Evolutionary conservation across 2,888 invertebrate genomes (phyloP).

Genomic region (Archips crataeganus): DNA sequence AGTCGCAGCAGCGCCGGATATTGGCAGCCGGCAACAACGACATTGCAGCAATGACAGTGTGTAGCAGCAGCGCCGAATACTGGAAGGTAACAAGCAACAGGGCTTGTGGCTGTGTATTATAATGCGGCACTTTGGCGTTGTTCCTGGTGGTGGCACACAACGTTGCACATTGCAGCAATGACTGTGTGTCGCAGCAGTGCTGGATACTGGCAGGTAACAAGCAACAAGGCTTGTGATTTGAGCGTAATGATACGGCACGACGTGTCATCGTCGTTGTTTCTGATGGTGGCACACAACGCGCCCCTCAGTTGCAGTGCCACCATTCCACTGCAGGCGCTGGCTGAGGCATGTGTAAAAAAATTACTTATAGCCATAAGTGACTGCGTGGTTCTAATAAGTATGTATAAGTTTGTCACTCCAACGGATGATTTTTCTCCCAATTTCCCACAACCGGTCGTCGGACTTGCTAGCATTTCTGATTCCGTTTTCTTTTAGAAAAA

Average conservation of each 20-base stretch:
- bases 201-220: slow-evolving; percentile 90
- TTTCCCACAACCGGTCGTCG: no score
- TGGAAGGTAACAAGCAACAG: slow-evolving; percentile 83
- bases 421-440: no score
- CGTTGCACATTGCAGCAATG: slow-evolving; percentile 92
- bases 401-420: no score
- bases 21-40: slow-evolving; percentile 79
- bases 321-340: no score
- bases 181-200: slow-evolving; percentile 86
- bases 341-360: no score
- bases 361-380: no score
- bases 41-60: no score
- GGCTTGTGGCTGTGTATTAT: background rate
- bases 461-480: no score
- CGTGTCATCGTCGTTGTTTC: background rate
- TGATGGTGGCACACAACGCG: slow-evolving; percentile 87
- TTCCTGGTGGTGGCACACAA: slow-evolving; percentile 91
- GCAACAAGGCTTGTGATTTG: background rate
- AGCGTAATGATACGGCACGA: background rate
- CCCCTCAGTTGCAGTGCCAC: no score
- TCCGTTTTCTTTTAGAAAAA: no score
- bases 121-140: slow-evolving; percentile 83
- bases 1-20: slow-evolving; percentile 88
- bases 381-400: no score
- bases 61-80: no score